Percentiles rank a stretch among this genome's conserved stretches.
These are phyloP conservation scores for Sesamia nonagrioides DNA, from an alignment of 1,140 invertebrate genomes.

Conservation along the genomic window DNA sequence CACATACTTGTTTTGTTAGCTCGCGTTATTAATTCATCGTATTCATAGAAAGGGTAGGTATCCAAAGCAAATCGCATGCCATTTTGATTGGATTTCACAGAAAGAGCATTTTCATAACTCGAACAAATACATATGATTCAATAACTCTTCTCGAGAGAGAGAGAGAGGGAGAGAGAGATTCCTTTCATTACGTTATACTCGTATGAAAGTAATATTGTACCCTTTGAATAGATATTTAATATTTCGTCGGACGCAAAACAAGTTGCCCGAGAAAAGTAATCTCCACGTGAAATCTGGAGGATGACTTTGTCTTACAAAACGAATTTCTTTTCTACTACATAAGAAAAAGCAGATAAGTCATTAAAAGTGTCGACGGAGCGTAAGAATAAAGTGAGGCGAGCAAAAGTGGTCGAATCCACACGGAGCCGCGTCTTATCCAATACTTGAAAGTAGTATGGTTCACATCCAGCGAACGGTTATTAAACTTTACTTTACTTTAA, in stretches of 20 bases:
- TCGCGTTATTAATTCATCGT: constrained; percentile 69
- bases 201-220: constrained; percentile 50
- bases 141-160: constrained; percentile 51
- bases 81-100: constrained; percentile 69
- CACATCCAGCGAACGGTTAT: constrained; percentile 71
- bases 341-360: constrained; percentile 78
- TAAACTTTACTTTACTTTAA: constrained; percentile 78
- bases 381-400: constrained; percentile 67
- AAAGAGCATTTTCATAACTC: constrained; percentile 46
- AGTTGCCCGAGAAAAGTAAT: constrained; percentile 30
- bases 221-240: constrained; percentile 48
- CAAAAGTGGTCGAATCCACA: constrained; percentile 75
- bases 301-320: constrained; percentile 57
- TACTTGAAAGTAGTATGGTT: constrained; percentile 79
- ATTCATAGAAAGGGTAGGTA: constrained; percentile 61
- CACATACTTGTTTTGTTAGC: constrained; percentile 63
- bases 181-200: constrained; percentile 47
- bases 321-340: constrained; percentile 59
- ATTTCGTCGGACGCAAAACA: constrained; percentile 32
- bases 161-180: too few relatives aligned
- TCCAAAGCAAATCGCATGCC: constrained; percentile 56
- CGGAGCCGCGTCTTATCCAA: constrained; percentile 69
- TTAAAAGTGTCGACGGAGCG: constrained; percentile 80
- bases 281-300: constrained; percentile 33
- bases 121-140: constrained; percentile 40